Percentiles rank a stretch among this genome's conserved stretches.
Evolutionary conservation across 1,140 invertebrate species (phyloP).

Genomic region (Adoxophyes honmai): DNA sequence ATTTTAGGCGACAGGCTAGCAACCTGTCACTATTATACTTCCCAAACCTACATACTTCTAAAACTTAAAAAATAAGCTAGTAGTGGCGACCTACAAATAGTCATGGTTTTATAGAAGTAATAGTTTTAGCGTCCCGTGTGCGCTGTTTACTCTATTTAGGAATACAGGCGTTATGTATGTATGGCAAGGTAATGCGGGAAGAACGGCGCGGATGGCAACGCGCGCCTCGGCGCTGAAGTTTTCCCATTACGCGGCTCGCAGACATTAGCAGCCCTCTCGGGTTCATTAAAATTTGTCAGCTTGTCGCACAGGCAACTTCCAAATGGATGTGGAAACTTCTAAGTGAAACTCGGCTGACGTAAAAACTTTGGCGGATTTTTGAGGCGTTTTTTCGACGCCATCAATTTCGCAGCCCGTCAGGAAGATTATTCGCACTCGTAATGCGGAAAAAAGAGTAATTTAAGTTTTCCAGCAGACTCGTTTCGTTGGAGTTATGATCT

Average conservation of each 20-base stretch:
- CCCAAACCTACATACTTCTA: no score
- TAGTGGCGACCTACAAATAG: no score
- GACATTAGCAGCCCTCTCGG: slow-evolving; percentile 71
- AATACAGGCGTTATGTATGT: no score
- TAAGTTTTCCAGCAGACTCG: slow-evolving; percentile 68
- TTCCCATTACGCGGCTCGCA: slow-evolving; percentile 69
- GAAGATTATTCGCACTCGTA: slow-evolving; percentile 75
- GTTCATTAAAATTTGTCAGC: slow-evolving; percentile 77
- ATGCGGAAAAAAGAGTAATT: slow-evolving; percentile 74
- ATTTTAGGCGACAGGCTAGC: no score
- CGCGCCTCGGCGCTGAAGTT: slow-evolving; percentile 48
- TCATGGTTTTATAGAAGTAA: no score
- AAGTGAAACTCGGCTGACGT: slow-evolving; percentile 74
- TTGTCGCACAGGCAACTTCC: slow-evolving; percentile 67
- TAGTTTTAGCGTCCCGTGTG: no score
- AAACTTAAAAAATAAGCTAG: no score
- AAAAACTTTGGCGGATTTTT: slow-evolving; percentile 68
- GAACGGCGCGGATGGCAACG: slow-evolving; percentile 29
- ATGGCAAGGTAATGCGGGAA: slow-evolving; percentile 11
- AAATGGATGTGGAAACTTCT: slow-evolving; percentile 74
- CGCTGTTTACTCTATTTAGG: no score
- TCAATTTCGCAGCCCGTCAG: slow-evolving; percentile 73
- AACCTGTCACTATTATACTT: no score
- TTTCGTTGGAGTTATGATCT: slow-evolving; percentile 69
- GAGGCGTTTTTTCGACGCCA: slow-evolving; percentile 64